These are phyloP conservation scores for Chelmon rostratus DNA, from an alignment of 2,797 vertebrate species.

Conservation along the genomic window DNA sequence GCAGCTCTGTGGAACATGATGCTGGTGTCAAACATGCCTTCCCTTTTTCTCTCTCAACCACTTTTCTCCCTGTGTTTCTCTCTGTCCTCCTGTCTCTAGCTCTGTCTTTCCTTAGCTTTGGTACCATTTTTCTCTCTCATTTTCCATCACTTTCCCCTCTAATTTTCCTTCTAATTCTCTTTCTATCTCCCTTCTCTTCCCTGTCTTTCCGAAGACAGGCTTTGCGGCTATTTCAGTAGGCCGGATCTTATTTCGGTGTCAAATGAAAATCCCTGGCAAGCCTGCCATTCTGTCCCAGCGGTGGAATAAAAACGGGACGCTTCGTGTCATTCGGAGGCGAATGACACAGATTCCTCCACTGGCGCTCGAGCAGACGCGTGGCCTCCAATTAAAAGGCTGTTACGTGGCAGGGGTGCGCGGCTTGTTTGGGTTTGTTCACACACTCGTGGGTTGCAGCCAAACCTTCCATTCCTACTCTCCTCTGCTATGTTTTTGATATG, in stretches of 20 bases:
- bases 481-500: conserved; percentile 20
- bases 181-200: conserved; percentile 14
- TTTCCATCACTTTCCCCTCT: conserved; percentile 42
- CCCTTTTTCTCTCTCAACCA: conserved; percentile 23
- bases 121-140: conserved; percentile 33
- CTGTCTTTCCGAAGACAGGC: conserved; percentile 61
- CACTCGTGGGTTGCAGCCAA: conserved; percentile 34
- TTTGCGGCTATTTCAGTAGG: conserved; percentile 52
- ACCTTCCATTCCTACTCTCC: conserved; percentile 17
- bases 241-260: conserved; percentile 68
- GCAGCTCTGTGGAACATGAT: conserved; percentile 63
- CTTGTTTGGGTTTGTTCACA: conserved; percentile 60
- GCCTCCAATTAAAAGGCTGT: conserved; percentile 76
- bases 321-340: conserved; percentile 62
- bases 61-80: conserved; percentile 27
- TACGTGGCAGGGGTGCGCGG: conserved; percentile 40
- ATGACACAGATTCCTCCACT: conserved; percentile 69
- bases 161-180: conserved; percentile 57
- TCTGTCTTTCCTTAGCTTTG: neutral
- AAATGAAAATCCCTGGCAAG: conserved; percentile 62
- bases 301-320: conserved; percentile 61
- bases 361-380: conserved; percentile 48
- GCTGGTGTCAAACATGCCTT: conserved; percentile 58
- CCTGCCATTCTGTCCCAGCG: conserved; percentile 45
- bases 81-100: conserved; percentile 3